A percentile compares a stretch with the other conserved stretches of the same genome.
Evolutionary conservation across 2,113 vertebrate species (phyloP).

Genomic region (Mellivora capensis): DNA sequence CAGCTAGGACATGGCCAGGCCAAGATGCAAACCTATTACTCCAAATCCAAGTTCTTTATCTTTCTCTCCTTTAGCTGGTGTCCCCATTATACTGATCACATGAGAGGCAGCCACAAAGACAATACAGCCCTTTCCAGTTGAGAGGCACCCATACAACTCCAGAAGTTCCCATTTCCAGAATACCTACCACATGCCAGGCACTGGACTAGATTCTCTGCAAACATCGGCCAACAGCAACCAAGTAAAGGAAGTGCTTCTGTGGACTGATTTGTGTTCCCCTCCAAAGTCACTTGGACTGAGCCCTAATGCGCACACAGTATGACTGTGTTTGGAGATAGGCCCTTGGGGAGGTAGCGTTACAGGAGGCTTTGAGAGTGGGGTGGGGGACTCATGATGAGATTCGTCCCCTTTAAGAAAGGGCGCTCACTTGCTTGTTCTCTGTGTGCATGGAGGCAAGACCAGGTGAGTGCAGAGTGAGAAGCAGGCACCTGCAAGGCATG

Average conservation of each 20-base stretch:
- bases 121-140: background rate
- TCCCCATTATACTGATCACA: background rate
- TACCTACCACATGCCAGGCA: background rate
- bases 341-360: background rate
- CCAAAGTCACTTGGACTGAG: background rate
- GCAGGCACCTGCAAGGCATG: too few relatives aligned
- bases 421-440: background rate
- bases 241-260: background rate
- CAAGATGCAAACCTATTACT: background rate
- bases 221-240: background rate
- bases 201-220: background rate
- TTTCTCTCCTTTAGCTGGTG: background rate
- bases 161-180: background rate
- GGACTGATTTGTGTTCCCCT: background rate
- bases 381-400: fast-evolving
- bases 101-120: background rate
- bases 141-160: background rate
- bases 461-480: background rate
- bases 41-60: background rate
- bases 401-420: background rate
- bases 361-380: background rate
- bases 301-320: fast-evolving
- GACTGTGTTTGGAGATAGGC: background rate
- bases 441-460: background rate
- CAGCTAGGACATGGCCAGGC: background rate